Conservation (phyloP, 2,113 vertebrate genomes). For the Leucopsar rothschildi region DNA sequence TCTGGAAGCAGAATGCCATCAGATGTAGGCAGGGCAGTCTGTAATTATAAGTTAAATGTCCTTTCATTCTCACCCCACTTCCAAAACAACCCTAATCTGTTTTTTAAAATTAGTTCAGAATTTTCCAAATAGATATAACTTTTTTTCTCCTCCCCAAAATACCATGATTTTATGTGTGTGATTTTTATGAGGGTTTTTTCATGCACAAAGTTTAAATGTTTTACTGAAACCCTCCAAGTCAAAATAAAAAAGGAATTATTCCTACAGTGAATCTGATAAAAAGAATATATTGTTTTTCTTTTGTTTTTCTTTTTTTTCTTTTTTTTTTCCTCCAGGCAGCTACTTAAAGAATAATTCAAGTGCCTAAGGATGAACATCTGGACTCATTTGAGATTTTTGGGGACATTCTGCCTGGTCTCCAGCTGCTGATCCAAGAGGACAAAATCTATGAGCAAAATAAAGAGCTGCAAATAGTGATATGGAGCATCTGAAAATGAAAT, state of each 20-base stretch:
- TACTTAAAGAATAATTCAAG: not conserved
- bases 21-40: not conserved
- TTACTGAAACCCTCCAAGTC: not conserved
- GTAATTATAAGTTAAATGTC: not conserved
- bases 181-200: accelerated
- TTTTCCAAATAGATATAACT: not conserved
- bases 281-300: not conserved
- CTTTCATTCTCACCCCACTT: not conserved
- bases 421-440: not conserved
- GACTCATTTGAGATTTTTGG: not conserved
- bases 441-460: not conserved
- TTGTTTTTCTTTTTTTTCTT: not conserved
- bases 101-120: not conserved
- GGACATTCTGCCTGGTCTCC: not conserved
- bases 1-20: not conserved
- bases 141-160: not conserved
- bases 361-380: not conserved
- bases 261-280: not conserved
- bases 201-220: not conserved
- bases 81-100: not conserved
- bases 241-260: not conserved
- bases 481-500: not conserved
- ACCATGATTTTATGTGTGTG: accelerated
- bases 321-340: not conserved
- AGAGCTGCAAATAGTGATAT: not conserved